Evolutionary conservation across 2,888 invertebrate genomes (phyloP).

Genomic region (Neoaliturus tenellus): DNA sequence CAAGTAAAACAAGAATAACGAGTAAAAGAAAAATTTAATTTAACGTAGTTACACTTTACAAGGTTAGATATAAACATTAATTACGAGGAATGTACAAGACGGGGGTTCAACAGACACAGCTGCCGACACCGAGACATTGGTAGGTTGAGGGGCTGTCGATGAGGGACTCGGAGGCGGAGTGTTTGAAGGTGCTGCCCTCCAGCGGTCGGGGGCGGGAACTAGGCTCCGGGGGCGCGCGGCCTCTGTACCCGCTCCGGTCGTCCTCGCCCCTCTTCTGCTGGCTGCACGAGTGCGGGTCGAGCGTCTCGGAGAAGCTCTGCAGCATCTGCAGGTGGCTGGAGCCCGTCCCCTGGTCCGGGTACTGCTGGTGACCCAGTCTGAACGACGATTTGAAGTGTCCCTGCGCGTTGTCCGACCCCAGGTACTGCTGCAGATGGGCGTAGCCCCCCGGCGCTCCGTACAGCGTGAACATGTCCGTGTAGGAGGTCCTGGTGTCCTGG

Average conservation of each 20-base stretch:
- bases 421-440: constrained; percentile 54
- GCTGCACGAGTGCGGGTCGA: not conserved
- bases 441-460: constrained; percentile 52
- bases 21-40: constrained; percentile 21
- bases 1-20: not conserved
- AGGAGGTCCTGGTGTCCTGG: constrained; percentile 24
- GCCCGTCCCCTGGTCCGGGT: constrained; percentile 21
- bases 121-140: constrained; percentile 64
- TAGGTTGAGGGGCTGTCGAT: constrained; percentile 51
- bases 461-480: constrained; percentile 55
- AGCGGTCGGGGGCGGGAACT: not conserved
- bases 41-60: constrained; percentile 39
- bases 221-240: not conserved
- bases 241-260: constrained; percentile 4
- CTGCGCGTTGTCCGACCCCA: not conserved
- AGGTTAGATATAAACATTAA: constrained; percentile 22
- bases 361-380: constrained; percentile 41
- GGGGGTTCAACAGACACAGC: constrained; percentile 64
- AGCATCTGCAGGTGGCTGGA: constrained; percentile 39
- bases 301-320: constrained; percentile 36
- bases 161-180: constrained; percentile 15
- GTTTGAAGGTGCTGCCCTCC: constrained; percentile 19
- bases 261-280: constrained; percentile 8
- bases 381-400: not conserved
- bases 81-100: constrained; percentile 26